Evolutionary conservation across 2,113 vertebrate species (phyloP).

Genomic region (Mellivora capensis): DNA sequence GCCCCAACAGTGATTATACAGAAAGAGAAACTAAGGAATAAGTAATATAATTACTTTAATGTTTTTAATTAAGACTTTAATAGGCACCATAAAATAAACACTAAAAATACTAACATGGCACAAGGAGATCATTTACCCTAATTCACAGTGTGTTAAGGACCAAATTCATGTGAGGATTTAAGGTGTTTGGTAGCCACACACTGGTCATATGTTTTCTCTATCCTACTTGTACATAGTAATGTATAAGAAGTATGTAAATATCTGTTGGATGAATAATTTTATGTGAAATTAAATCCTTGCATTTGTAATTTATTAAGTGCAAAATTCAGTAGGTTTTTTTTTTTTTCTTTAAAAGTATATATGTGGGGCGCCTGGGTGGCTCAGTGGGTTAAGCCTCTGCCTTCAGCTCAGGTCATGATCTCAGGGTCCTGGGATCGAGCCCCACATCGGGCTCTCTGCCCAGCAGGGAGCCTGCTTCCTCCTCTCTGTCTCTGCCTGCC

Average conservation of each 20-base stretch:
- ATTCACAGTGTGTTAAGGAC: neutral
- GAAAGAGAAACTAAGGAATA: constrained; percentile 14
- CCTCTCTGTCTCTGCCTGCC: no score
- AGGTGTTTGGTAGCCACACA: neutral
- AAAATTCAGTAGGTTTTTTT: neutral
- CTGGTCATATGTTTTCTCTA: neutral
- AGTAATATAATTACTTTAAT: constrained; percentile 45
- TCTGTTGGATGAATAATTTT: neutral
- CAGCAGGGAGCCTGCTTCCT: no score
- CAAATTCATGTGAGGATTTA: neutral
- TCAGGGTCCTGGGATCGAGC: no score
- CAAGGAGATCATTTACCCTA: neutral
- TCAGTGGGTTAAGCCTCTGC: no score
- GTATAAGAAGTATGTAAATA: neutral
- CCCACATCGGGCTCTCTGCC: no score
- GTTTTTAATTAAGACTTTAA: constrained; percentile 52
- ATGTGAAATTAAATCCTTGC: neutral
- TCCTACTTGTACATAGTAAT: neutral
- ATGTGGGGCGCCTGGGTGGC: no score
- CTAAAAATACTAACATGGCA: constrained; percentile 9
- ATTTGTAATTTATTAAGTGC: neutral
- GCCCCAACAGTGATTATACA: neutral
- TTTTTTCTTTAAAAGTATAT: neutral
- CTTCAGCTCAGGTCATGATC: no score
- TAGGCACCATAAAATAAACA: neutral